Evolutionary conservation across 1,140 invertebrate genomes (phyloP).

Genomic region (Papilio glaucus): DNA sequence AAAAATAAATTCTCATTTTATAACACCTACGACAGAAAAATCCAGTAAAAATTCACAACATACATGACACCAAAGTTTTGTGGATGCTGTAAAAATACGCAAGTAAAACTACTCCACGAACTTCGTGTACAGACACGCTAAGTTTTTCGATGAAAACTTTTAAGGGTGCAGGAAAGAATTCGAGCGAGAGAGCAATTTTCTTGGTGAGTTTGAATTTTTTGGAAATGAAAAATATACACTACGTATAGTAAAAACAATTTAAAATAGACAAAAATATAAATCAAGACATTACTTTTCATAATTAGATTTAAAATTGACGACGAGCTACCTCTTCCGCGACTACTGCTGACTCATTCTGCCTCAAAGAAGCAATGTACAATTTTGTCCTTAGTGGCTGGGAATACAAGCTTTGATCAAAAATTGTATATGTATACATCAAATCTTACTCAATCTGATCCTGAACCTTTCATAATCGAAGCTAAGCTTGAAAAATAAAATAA

Average conservation of each 20-base stretch:
- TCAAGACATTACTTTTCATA: no score
- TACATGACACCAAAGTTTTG: constrained; percentile 29
- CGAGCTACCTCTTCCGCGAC: no score
- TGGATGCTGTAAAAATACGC: constrained; percentile 41
- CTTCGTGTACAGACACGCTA: constrained; percentile 53
- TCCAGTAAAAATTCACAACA: constrained; percentile 10
- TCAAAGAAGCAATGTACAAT: no score
- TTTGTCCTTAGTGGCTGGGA: no score
- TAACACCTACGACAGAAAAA: constrained; percentile 13
- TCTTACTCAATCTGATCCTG: no score
- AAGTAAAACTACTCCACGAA: constrained; percentile 52
- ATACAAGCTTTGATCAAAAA: no score
- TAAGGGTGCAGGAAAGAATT: constrained; percentile 60
- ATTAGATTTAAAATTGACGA: no score
- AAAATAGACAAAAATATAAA: not conserved
- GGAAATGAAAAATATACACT: constrained; percentile 25
- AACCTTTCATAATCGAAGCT: no score
- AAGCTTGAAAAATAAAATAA: no score
- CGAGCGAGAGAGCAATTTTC: constrained; percentile 57
- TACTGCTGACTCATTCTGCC: no score
- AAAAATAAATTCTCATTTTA: constrained; percentile 14
- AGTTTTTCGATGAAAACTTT: constrained; percentile 68
- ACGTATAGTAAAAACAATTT: constrained; percentile 1
- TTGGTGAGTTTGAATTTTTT: constrained; percentile 43
- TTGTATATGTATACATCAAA: no score